Base-by-base conservation (phyloP, 2,888 invertebrate species). In the Metellina segmentata region DNA sequence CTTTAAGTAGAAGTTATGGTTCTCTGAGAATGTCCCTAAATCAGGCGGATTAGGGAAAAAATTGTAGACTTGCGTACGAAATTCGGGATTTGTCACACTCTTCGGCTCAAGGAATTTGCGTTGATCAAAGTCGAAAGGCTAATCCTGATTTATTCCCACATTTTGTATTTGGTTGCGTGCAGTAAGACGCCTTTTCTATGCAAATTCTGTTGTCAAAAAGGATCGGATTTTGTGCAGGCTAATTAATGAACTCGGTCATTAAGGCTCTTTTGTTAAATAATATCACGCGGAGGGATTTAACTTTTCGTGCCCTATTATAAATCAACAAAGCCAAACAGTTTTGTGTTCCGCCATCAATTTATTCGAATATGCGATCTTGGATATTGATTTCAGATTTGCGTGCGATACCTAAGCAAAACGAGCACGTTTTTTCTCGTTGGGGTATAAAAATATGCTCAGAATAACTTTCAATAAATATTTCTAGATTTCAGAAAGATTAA, bases 71-170 rank as follows among this genome's bases (percentile, higher is more conserved):
- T 75, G 72, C 87, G 34, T 34, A 79, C 52, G 72, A 71, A 79
- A 87, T 71, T 51, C 74, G 49, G 71, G 77, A 87, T 87, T 87
- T 87, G 87, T 87, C 78, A 72, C 52, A 69, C 70, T 85, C 79
- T 87, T 20, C 79, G 87, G 79, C 49, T 77, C 70, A 82, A 72
- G 87, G 87, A 52, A 52, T 79, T 70, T 53, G 13, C 69, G 7
- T 78, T 53, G 52, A 71, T 52, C 48, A 70, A 70, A 51, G 71
- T 48, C n/a, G 71, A 75, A 77, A 82, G 52, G 51, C 69, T 89
- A 89, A 89, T 82, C 89, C 69, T 89, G 82, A 89, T 83, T 83
- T 89, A 89, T 89, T 89, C 82, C 69, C 61, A 20, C 53, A 87
- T 71, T 87, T 87, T 87, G 72, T 72, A 69, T 34, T 70, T 34